Percentiles rank a stretch among this genome's conserved stretches.
phyloP scores from a whole-genome alignment of 2,888 invertebrate genomes.

The Platycnemis pennipes region DNA sequence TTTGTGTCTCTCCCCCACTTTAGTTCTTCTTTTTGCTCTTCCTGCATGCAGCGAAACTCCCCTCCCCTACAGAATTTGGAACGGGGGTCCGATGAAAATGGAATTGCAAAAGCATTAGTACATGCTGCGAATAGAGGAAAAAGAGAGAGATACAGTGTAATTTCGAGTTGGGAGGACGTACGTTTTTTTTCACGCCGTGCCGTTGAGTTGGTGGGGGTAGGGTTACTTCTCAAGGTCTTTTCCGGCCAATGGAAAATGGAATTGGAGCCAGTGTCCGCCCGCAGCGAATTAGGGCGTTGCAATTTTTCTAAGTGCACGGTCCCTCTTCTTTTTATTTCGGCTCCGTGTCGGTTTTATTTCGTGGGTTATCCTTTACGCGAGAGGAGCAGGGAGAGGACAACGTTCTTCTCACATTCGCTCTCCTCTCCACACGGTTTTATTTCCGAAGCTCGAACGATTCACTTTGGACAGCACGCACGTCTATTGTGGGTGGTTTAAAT shows the following conservation, averaged over 20 bases:
- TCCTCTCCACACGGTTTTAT: not conserved
- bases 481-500: conserved; percentile 11
- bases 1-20: not conserved
- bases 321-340: conserved; percentile 4
- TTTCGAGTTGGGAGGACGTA: not conserved
- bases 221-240: conserved; percentile 55
- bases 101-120: conserved; percentile 56
- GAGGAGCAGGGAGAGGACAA: not conserved
- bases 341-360: conserved; percentile 7
- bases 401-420: no score
- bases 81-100: conserved; percentile 23
- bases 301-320: conserved; percentile 59
- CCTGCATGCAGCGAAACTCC: not conserved
- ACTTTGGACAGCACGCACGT: not conserved
- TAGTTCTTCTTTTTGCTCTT: not conserved
- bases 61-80: not conserved
- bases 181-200: not conserved
- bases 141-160: not conserved
- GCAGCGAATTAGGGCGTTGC: conserved; percentile 55
- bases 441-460: not conserved
- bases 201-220: no score
- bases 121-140: not conserved
- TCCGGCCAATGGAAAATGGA: conserved; percentile 47
- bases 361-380: not conserved
- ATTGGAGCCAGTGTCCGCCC: conserved; percentile 56